Percentiles rank a stretch among this genome's conserved stretches.
Evolutionary conservation across 2,888 invertebrate genomes (phyloP).

Genomic region (Anthophora plumipes): DNA sequence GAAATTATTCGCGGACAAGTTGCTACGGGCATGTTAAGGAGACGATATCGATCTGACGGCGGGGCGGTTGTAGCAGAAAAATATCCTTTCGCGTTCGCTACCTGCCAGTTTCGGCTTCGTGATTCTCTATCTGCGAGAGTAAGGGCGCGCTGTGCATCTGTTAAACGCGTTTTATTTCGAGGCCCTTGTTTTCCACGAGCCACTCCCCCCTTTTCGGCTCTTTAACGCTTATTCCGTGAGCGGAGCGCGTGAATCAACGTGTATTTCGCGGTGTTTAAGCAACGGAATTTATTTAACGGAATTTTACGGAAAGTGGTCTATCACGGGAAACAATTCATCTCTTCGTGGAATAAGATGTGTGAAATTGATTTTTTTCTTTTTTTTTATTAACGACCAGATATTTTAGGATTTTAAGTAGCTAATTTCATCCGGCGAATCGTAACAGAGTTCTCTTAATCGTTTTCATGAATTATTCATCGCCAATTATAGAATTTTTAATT

Average conservation of each 20-base stretch:
- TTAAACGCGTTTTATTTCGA: conserved; percentile 13
- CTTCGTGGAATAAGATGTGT: not conserved
- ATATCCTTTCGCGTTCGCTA: conserved; percentile 36
- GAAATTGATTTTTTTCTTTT: no score
- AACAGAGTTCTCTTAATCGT: no score
- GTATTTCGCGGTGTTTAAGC: conserved; percentile 13
- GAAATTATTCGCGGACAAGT: conserved; percentile 61
- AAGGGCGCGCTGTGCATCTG: conserved; percentile 32
- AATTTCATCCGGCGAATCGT: no score
- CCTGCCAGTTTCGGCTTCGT: conserved; percentile 26
- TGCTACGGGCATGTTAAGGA: conserved; percentile 53
- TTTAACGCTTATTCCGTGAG: conserved; percentile 21
- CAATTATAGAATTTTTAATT: not conserved
- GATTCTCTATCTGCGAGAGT: conserved; percentile 53
- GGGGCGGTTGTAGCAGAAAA: conserved; percentile 42
- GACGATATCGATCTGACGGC: conserved; percentile 53
- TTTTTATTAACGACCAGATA: no score
- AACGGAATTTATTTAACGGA: conserved; percentile 1
- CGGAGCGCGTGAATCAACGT: conserved; percentile 4
- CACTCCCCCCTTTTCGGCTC: conserved; percentile 3
- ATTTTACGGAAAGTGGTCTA: not conserved
- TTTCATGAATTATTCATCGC: not conserved
- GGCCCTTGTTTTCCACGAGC: not conserved
- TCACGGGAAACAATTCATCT: not conserved
- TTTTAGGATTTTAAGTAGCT: no score